These are phyloP conservation scores for Okamejei kenojei DNA, from an alignment of 2,797 vertebrate genomes.

Conservation along the genomic window DNA sequence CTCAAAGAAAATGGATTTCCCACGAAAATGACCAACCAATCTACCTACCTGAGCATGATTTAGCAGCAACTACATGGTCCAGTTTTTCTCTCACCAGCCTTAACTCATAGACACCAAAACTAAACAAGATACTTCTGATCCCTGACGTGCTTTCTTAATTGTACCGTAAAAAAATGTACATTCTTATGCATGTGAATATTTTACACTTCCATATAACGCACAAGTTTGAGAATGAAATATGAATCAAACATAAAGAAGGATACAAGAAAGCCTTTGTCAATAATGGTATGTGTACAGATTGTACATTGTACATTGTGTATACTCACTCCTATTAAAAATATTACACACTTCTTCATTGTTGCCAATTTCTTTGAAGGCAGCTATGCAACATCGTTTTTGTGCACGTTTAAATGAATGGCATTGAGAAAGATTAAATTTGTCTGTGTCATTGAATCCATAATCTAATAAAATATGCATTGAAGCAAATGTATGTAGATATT, in stretches of 20 bases:
- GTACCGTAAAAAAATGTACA: neutral
- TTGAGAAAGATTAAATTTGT: constrained; percentile 7
- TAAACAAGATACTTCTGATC: neutral
- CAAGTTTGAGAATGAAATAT: neutral
- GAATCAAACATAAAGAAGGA: neutral
- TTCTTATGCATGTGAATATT: no score
- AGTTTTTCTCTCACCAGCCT: neutral
- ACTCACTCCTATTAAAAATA: neutral
- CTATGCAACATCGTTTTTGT: neutral
- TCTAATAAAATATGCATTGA: neutral
- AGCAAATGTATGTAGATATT: neutral
- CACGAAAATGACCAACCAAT: no score
- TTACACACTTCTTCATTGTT: neutral
- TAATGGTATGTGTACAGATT: neutral
- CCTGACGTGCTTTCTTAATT: neutral
- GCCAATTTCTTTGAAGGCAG: neutral
- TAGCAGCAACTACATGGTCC: neutral
- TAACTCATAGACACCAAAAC: neutral
- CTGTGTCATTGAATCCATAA: neutral
- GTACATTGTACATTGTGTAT: neutral
- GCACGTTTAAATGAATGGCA: neutral
- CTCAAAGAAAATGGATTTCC: no score
- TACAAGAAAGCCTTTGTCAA: neutral
- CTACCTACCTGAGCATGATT: neutral
- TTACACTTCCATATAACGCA: neutral